Base-by-base conservation (phyloP, 2,888 invertebrate species). In the Caenorhabditis sp. region DNA sequence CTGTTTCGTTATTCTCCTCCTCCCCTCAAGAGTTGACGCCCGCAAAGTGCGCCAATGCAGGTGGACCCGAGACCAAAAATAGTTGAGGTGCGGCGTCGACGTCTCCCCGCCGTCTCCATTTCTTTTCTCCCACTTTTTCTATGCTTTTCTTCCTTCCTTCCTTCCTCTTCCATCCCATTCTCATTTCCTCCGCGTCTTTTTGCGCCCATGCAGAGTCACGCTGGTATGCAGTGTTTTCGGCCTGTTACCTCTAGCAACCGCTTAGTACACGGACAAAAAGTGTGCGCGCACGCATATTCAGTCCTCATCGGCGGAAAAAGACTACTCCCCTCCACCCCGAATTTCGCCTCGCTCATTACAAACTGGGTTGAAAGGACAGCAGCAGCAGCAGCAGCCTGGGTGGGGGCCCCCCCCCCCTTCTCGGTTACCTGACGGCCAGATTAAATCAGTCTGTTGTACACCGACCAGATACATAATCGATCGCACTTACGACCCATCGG, bases 231-330 rank as follows among this genome's bases (percentile, higher is more conserved):
- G 26, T 56, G 58, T 59, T 58, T 30, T 41, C 43, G 22, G 30
- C 43, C 17, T 35, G 68, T 70, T 59, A 59, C 70, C 70, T 70
- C 30, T 59, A 46, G 70, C 70, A 70, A 70, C 70, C 59, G 59
- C 50, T 39, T 50, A 50, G 66, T 7, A 55, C 55, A 46, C 35
- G 45, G 43, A n/a, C 41, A 37, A 37, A 37, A 30, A 15, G 35
- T 37, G 30, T 9, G 46, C 27, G 26, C 11, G 48, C 9, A 20
- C 55, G 55, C 37, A 55, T 41, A 27, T 63, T 63, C 26, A 24
- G 17, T 26, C 45, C 26, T 27, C 45, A 45, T 48, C 30, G n/a
- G 22, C n/a, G 37, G 15, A 1, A 13, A 1, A 30, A n/a, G 30
- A 27, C 43, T 55, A 65, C 17, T 55, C 65, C 46, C 45, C 30